Conservation (phyloP, 2,113 vertebrate species). For the Psilopsiagon aymara region DNA sequence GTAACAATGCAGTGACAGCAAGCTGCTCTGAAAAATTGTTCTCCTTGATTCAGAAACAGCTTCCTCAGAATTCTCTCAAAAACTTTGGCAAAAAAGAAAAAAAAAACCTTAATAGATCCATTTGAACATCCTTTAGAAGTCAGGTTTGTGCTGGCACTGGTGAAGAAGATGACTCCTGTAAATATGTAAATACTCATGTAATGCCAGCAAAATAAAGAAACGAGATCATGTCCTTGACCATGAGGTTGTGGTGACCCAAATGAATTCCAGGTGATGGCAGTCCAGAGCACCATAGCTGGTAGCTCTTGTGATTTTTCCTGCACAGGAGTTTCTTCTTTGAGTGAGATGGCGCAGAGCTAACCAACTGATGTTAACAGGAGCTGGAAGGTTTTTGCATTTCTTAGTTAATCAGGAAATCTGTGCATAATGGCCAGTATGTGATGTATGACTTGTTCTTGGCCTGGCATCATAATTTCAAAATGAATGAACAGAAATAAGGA, state of each 20-base stretch:
- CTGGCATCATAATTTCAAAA: constrained; percentile 51
- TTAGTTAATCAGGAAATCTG: not conserved
- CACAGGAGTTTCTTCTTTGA: not conserved
- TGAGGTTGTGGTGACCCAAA: not conserved
- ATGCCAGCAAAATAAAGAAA: not conserved
- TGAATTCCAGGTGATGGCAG: not conserved
- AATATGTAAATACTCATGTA: not conserved
- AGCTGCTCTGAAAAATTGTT: not conserved
- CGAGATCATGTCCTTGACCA: not conserved
- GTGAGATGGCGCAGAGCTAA: not conserved
- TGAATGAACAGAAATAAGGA: constrained; percentile 63
- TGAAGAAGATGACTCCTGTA: not conserved
- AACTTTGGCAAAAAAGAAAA: not conserved
- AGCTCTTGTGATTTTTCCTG: not conserved
- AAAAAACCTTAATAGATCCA: not conserved
- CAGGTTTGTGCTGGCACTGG: not conserved
- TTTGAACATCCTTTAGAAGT: not conserved
- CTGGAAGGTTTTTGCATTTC: not conserved
- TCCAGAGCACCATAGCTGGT: not conserved
- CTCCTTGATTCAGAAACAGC: not conserved
- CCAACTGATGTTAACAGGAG: not conserved
- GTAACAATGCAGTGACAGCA: not conserved
- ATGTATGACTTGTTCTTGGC: not conserved
- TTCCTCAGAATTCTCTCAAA: not conserved
- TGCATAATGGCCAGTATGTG: not conserved